phyloP scores from a whole-genome alignment of 1,140 invertebrate genomes.

The Pachyrhynchus sulphureomaculatus region DNA sequence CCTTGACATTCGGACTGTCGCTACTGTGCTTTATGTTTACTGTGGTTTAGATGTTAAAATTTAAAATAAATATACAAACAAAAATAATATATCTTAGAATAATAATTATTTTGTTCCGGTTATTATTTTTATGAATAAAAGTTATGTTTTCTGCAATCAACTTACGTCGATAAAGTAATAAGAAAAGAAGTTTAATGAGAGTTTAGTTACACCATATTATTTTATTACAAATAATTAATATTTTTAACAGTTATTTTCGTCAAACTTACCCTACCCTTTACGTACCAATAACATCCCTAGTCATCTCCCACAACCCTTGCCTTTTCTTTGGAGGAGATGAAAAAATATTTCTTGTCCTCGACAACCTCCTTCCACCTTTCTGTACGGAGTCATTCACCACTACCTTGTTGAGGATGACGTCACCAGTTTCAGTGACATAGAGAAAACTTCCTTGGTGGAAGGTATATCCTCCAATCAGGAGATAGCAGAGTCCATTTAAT shows the following conservation, averaged over 20 bases:
- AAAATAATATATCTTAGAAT: no score
- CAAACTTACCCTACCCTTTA: not conserved
- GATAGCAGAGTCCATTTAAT: conserved; percentile 70
- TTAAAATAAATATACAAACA: no score
- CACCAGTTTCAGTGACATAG: conserved; percentile 64
- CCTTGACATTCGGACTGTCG: no score
- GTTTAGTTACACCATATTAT: no score
- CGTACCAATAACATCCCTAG: conserved; percentile 61
- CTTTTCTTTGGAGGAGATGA: conserved; percentile 51
- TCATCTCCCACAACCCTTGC: conserved; percentile 59
- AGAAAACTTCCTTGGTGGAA: conserved; percentile 75
- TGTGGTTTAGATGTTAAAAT: no score
- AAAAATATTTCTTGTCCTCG: conserved; percentile 43
- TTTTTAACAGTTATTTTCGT: not conserved
- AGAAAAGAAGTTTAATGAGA: no score
- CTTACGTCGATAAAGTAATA: no score
- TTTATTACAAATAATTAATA: no score
- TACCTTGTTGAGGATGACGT: conserved; percentile 62
- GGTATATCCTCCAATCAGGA: conserved; percentile 77
- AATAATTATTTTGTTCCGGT: no score
- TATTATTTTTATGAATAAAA: no score
- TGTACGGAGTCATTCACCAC: conserved; percentile 53
- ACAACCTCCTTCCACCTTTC: conserved; percentile 54
- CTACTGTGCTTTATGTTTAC: no score
- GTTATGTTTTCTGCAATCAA: no score